phyloP scores from a whole-genome alignment of 1,140 invertebrate species.

The Drosophila erecta region DNA sequence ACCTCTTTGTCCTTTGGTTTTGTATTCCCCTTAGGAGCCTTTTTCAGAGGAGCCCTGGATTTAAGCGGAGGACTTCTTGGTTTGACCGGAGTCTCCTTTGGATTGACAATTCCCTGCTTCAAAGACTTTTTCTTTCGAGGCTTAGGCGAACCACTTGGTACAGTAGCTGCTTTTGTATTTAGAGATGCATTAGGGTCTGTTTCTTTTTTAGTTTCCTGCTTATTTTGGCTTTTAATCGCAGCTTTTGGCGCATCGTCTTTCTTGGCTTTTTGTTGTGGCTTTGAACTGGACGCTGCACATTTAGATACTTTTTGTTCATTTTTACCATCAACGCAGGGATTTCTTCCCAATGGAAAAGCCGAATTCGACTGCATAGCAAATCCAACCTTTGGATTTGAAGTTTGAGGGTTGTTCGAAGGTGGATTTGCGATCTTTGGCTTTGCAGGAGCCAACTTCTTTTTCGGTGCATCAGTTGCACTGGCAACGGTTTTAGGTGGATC shows the following conservation, averaged over 20 bases:
- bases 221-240: background rate
- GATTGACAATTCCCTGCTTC: background rate
- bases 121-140: background rate
- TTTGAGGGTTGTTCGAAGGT: background rate
- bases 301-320: background rate
- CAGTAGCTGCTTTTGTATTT: background rate
- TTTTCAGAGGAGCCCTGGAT: background rate
- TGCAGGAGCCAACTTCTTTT: background rate
- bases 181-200: too few relatives aligned
- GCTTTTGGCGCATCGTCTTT: background rate
- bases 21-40: too few relatives aligned
- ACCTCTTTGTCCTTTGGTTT: background rate
- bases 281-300: background rate
- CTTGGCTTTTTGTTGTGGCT: background rate
- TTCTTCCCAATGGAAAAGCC: conserved; percentile 5
- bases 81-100: background rate
- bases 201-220: background rate
- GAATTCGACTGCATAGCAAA: background rate
- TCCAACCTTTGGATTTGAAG: background rate
- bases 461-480: background rate
- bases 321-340: background rate
- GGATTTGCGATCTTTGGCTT: background rate
- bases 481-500: background rate
- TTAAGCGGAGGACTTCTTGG: background rate
- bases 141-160: background rate